Percentiles rank a stretch among this genome's conserved stretches.
phyloP scores from a whole-genome alignment of 2,113 vertebrate genomes.

The Eulemur rufifrons region DNA sequence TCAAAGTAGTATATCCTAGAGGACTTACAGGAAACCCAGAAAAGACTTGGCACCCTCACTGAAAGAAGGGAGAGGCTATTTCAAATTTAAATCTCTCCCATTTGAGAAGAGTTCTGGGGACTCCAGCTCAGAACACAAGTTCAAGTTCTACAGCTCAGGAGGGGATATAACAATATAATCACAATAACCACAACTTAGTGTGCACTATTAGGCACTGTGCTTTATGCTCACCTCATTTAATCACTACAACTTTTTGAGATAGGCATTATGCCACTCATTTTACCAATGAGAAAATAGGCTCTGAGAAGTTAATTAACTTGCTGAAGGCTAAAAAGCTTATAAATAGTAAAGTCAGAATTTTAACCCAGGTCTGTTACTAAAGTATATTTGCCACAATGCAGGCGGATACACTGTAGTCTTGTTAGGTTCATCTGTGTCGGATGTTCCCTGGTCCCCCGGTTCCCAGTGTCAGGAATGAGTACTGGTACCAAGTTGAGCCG shows the following conservation, averaged over 20 bases:
- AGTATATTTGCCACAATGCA: not conserved
- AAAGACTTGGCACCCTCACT: not conserved
- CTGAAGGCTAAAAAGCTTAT: not conserved
- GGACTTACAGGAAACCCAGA: not conserved
- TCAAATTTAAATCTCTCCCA: not conserved
- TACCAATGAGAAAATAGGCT: not conserved
- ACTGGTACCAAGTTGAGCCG: too few species aligned
- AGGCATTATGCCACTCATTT: not conserved
- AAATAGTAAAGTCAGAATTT: not conserved
- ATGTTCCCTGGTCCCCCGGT: too few species aligned
- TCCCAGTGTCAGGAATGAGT: too few species aligned
- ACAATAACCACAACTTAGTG: not conserved
- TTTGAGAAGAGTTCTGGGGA: not conserved
- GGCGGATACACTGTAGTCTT: fast-evolving
- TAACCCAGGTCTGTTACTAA: not conserved
- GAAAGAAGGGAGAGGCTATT: not conserved
- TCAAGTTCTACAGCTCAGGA: not conserved
- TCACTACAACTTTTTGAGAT: not conserved
- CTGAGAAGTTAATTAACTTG: not conserved
- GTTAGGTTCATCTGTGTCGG: too few species aligned
- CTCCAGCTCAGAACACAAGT: not conserved
- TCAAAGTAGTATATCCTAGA: not conserved
- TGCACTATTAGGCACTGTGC: not conserved
- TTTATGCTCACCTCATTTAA: not conserved
- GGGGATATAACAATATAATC: not conserved